Evolutionary conservation across 2,888 invertebrate species (phyloP).

Genomic region (Gisinianus flammeolus): DNA sequence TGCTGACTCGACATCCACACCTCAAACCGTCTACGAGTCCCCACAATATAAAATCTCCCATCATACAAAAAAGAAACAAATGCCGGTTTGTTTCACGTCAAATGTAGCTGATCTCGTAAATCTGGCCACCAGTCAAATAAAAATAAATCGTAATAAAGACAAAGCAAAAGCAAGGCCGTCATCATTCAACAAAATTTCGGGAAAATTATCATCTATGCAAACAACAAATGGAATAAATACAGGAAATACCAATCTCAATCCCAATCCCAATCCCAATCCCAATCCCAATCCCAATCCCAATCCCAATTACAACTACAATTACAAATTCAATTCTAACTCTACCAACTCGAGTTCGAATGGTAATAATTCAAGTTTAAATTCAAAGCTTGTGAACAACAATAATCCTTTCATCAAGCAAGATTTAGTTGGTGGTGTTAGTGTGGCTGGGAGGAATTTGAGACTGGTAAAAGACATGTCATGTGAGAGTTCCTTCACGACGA

Average conservation of each 20-base stretch:
- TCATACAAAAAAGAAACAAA: conserved; percentile 60
- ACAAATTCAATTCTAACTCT: too few species aligned
- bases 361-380: background rate
- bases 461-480: background rate
- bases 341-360: too few species aligned
- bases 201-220: conserved; percentile 13
- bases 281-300: too few species aligned
- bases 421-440: too few species aligned
- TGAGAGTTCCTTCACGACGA: background rate
- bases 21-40: conserved; percentile 71
- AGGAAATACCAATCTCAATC: too few species aligned
- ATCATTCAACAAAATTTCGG: conserved; percentile 18
- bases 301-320: too few species aligned
- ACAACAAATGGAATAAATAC: too few species aligned
- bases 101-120: conserved; percentile 35
- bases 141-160: background rate
- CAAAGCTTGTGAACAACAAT: background rate
- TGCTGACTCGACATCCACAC: conserved; percentile 66
- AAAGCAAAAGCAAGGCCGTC: conserved; percentile 19
- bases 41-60: conserved; percentile 69
- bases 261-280: too few species aligned
- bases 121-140: conserved; percentile 34
- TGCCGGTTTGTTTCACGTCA: conserved; percentile 43
- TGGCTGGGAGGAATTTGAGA: too few species aligned
- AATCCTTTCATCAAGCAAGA: background rate